Evolutionary conservation across 2,888 invertebrate species (phyloP).

Genomic region (Thereva unica): DNA sequence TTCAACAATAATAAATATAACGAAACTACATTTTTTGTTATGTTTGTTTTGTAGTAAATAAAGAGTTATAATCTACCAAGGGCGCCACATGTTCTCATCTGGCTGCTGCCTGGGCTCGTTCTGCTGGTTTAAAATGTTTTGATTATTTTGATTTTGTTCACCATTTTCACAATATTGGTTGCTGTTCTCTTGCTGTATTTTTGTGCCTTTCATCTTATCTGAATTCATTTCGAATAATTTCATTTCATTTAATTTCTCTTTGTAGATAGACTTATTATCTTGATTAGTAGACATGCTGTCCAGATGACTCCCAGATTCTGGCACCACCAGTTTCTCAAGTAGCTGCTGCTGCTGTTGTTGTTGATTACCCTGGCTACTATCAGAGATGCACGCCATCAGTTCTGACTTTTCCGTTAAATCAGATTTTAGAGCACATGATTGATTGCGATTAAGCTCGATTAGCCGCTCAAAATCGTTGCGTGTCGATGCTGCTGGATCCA

Average conservation of each 20-base stretch:
- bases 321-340: conserved; percentile 39
- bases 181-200: conserved; percentile 6
- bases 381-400: conserved; percentile 4
- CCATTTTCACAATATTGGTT: conserved; percentile 43
- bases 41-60: too few species aligned
- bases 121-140: conserved; percentile 47
- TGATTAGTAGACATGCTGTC: conserved; percentile 17
- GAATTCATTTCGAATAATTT: conserved; percentile 7
- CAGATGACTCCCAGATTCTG: conserved; percentile 40
- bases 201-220: conserved; percentile 17
- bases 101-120: conserved; percentile 46
- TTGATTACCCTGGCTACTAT: conserved; percentile 40
- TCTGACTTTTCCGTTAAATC: conserved; percentile 42
- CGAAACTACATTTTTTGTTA: too few species aligned
- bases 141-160: conserved; percentile 47
- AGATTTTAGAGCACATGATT: conserved; percentile 42
- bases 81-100: conserved; percentile 62
- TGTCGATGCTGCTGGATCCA: conserved; percentile 51
- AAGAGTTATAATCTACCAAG: conserved; percentile 55
- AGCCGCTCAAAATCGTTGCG: conserved; percentile 55
- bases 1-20: too few species aligned
- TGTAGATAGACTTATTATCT: background rate
- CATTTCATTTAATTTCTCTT: conserved; percentile 13
- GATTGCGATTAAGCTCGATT: conserved; percentile 53
- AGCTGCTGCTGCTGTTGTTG: conserved; percentile 40